A percentile compares a stretch with the other conserved stretches of the same genome.
These are phyloP conservation scores for Peromyscus nudipes DNA, from an alignment of 2,797 vertebrate species.

Conservation along the genomic window DNA sequence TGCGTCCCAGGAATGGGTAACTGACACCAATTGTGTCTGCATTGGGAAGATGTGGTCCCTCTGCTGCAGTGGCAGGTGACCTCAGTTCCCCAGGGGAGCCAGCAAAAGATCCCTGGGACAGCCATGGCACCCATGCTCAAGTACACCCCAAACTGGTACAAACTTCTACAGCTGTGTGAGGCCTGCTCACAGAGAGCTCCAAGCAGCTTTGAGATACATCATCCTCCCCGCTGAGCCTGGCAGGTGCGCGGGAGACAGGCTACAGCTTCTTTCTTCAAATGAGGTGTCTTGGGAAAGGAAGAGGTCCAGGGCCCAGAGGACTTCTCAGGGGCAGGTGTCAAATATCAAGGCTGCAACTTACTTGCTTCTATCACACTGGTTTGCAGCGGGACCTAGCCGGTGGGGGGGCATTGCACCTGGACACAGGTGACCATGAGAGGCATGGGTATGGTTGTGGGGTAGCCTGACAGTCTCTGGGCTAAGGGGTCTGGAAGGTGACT, in stretches of 20 bases:
- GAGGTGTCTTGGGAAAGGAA: neutral
- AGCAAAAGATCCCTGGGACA: neutral
- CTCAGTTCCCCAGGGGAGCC: neutral
- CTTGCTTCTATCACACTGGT: neutral
- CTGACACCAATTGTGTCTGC: too few relatives aligned
- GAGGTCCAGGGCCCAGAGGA: neutral
- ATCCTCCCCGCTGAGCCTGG: neutral
- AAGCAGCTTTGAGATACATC: rapidly evolving
- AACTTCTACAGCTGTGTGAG: too few relatives aligned
- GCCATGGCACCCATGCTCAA: too few relatives aligned
- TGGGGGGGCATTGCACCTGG: neutral
- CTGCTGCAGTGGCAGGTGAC: neutral
- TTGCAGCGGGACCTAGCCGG: neutral
- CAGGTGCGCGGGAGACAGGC: neutral
- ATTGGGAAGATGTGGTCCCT: neutral
- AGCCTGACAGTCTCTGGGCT: neutral
- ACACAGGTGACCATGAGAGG: neutral
- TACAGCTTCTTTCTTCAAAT: neutral
- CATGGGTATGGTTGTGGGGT: neutral
- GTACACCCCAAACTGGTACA: rapidly evolving
- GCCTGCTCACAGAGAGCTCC: neutral
- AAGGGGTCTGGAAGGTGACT: neutral
- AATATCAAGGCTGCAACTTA: neutral
- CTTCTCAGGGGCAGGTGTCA: neutral
- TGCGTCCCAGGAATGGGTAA: neutral